A percentile compares a stretch with the other conserved stretches of the same genome.
Conservation (phyloP, 1,140 invertebrate genomes). For the Thalassaphorura encarpata region DNA sequence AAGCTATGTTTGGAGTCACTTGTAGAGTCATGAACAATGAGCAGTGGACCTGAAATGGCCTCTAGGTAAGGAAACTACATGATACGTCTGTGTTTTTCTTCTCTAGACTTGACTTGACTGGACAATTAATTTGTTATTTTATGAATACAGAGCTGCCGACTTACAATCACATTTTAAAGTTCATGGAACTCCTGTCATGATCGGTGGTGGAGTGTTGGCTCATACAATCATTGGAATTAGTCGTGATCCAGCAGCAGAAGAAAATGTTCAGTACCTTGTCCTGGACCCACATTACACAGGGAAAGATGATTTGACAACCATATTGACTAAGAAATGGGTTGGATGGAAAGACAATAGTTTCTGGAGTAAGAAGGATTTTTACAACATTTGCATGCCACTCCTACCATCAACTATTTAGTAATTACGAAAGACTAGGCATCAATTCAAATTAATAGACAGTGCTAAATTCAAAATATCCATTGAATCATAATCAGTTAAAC, state of each 20-base stretch:
- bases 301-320: conserved; percentile 54
- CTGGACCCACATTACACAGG: conserved; percentile 98
- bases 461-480: background rate
- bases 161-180: conserved; percentile 80
- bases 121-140: conserved; percentile 2
- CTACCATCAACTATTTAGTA: conserved; percentile 31
- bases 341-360: conserved; percentile 85
- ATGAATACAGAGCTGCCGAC: conserved; percentile 53
- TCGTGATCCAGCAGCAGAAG: conserved; percentile 62
- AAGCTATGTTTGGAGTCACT: conserved; percentile 65
- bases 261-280: conserved; percentile 77
- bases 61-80: conserved; percentile 41
- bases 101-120: background rate
- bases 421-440: background rate
- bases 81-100: background rate
- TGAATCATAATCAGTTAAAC: no score
- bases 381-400: conserved; percentile 86
- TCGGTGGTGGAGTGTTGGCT: conserved; percentile 92
- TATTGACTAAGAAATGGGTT: conserved; percentile 80
- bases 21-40: conserved; percentile 75
- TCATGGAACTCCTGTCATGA: conserved; percentile 96
- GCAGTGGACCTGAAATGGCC: conserved; percentile 71
- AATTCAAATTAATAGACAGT: background rate
- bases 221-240: conserved; percentile 95
- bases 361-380: conserved; percentile 85